phyloP scores from a whole-genome alignment of 2,888 invertebrate genomes.

The Drosophila nigritarsus region DNA sequence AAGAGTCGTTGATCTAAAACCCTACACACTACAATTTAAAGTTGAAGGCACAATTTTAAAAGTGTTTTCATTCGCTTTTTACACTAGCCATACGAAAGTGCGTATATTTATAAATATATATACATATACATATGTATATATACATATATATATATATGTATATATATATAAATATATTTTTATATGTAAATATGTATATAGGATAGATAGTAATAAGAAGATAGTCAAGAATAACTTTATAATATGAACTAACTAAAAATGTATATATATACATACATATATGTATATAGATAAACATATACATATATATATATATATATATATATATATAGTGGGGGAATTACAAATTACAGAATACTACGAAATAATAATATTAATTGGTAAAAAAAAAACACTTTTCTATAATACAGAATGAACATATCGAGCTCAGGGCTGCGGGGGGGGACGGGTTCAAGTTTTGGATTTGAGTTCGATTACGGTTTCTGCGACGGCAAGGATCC shows the following conservation, averaged over 20 bases:
- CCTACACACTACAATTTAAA: constrained; percentile 63
- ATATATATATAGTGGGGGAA: constrained; percentile 1
- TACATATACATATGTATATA: neutral
- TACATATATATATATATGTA: constrained; percentile 1
- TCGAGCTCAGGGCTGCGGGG: constrained; percentile 26
- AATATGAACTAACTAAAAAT: constrained; percentile 47
- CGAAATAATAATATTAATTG: constrained; percentile 17
- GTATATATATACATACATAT: neutral
- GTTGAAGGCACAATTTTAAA: constrained; percentile 80
- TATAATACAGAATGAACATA: constrained; percentile 52
- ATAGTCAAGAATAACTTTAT: constrained; percentile 38
- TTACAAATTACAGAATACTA: constrained; percentile 38
- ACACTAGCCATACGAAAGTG: constrained; percentile 55
- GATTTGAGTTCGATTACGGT: constrained; percentile 26
- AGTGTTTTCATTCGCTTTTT: constrained; percentile 52
- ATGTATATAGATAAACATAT: neutral
- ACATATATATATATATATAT: neutral
- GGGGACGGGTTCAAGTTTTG: constrained; percentile 38
- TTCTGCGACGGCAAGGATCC: constrained; percentile 30
- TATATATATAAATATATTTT: constrained; percentile 9
- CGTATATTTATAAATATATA: constrained; percentile 14
- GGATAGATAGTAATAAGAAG: constrained; percentile 19
- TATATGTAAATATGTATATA: constrained; percentile 6
- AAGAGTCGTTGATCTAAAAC: constrained; percentile 35
- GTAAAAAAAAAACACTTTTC: constrained; percentile 21